Evolutionary conservation across 2,113 vertebrate genomes (phyloP).

Genomic region (Dicerorhinus sumatrensis): DNA sequence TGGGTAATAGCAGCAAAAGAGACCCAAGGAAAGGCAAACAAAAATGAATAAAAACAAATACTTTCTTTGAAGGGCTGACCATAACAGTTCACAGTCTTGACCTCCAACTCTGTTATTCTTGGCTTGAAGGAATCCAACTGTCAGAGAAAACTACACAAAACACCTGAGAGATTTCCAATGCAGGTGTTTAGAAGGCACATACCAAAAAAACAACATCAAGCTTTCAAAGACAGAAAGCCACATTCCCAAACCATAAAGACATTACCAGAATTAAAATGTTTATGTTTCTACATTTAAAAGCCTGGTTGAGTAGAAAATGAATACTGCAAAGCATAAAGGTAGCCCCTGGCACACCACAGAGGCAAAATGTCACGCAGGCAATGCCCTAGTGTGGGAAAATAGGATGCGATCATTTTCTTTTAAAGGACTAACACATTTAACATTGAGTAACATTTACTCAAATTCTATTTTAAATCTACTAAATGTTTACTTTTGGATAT

Average conservation of each 20-base stretch:
- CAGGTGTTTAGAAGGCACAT: background rate
- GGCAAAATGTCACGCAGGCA: background rate
- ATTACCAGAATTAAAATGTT: slow-evolving; percentile 19
- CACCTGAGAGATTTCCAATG: slow-evolving; percentile 1
- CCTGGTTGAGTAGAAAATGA: background rate
- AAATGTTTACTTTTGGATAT: background rate
- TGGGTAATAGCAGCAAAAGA: background rate
- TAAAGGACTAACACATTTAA: background rate
- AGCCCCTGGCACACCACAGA: background rate
- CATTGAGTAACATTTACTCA: background rate
- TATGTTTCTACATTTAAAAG: background rate
- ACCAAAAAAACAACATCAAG: background rate
- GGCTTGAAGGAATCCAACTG: background rate
- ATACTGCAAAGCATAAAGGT: background rate
- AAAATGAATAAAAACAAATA: slow-evolving; percentile 65
- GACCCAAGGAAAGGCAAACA: slow-evolving; percentile 9
- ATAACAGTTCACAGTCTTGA: background rate
- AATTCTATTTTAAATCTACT: slow-evolving; percentile 12
- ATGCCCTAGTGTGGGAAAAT: background rate
- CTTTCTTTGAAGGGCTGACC: slow-evolving; percentile 47
- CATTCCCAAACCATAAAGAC: background rate
- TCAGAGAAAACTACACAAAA: slow-evolving; percentile 37
- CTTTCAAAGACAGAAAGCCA: slow-evolving; percentile 43
- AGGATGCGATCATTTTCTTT: background rate
- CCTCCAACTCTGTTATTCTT: background rate